Evolutionary conservation across 2,888 invertebrate genomes (phyloP).

Genomic region (Microctonus brassicae): DNA sequence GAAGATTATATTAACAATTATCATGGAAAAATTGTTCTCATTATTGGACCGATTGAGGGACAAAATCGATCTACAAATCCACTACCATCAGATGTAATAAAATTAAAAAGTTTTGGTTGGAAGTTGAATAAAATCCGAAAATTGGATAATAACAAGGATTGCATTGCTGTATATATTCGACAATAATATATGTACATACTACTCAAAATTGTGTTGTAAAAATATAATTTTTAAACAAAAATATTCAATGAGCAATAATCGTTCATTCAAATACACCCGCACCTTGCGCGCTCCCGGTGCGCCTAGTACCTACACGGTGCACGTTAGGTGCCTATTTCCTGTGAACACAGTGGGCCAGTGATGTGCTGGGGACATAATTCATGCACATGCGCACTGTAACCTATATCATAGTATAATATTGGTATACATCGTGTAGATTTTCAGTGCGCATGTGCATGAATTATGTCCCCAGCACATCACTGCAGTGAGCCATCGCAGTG

Average conservation of each 20-base stretch:
- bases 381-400: too few species aligned
- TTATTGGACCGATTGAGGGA: constrained; percentile 80
- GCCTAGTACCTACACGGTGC: too few species aligned
- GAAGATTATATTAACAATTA: constrained; percentile 77
- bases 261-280: not conserved
- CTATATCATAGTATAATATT: too few species aligned
- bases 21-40: constrained; percentile 77
- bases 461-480: too few species aligned
- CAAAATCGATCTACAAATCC: constrained; percentile 80
- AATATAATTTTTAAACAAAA: not conserved
- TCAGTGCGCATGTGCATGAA: too few species aligned
- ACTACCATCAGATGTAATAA: constrained; percentile 74
- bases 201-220: not conserved
- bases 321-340: too few species aligned
- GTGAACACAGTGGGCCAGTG: too few species aligned
- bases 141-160: constrained; percentile 76
- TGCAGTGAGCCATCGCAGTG: too few species aligned
- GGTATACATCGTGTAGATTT: too few species aligned
- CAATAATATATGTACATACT: not conserved
- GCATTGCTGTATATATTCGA: constrained; percentile 75
- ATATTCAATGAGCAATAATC: too few species aligned
- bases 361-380: too few species aligned
- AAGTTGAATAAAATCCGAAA: constrained; percentile 72
- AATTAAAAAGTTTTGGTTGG: constrained; percentile 73
- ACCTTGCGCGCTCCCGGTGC: too few species aligned